Conservation (phyloP, 2,888 invertebrate species). For the Heterodera filipjevi region DNA sequence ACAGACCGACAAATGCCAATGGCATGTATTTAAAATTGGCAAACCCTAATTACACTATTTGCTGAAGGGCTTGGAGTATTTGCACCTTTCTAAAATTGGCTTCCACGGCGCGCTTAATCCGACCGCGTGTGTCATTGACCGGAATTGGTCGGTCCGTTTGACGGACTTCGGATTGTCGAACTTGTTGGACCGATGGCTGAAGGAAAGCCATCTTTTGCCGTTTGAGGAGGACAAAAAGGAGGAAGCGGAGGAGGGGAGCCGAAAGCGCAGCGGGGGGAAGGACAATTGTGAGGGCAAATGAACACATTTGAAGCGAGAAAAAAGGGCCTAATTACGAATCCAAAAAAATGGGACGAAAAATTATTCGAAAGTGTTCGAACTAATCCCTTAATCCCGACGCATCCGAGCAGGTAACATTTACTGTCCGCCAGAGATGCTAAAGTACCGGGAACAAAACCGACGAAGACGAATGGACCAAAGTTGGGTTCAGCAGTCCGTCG, state of each 20-base stretch:
- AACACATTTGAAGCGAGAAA: no score
- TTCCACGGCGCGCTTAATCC: slow-evolving; percentile 49
- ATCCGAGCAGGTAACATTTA: slow-evolving; percentile 45
- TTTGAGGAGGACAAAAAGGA: slow-evolving; percentile 25
- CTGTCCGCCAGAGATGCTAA: slow-evolving; percentile 61
- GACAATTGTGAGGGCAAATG: not conserved
- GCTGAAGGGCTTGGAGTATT: slow-evolving; percentile 45
- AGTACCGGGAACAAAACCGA: slow-evolving; percentile 59
- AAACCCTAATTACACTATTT: not conserved
- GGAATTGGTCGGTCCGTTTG: slow-evolving; percentile 48
- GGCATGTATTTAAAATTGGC: not conserved
- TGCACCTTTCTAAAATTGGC: slow-evolving; percentile 47
- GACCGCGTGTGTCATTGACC: slow-evolving; percentile 47
- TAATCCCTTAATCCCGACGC: not conserved
- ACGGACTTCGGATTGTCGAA: slow-evolving; percentile 56
- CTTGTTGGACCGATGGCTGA: slow-evolving; percentile 62
- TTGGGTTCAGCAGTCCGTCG: slow-evolving; percentile 42
- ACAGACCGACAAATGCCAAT: not conserved
- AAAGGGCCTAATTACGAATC: no score
- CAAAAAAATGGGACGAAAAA: not conserved
- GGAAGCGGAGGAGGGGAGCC: slow-evolving; percentile 5
- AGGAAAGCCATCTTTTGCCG: slow-evolving; percentile 43
- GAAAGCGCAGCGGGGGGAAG: slow-evolving; percentile 1
- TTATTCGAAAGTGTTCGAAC: not conserved
- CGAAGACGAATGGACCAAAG: slow-evolving; percentile 46